These are phyloP conservation scores for Adelphocoris suturalis DNA, from an alignment of 2,888 invertebrate genomes.

Conservation along the genomic window DNA sequence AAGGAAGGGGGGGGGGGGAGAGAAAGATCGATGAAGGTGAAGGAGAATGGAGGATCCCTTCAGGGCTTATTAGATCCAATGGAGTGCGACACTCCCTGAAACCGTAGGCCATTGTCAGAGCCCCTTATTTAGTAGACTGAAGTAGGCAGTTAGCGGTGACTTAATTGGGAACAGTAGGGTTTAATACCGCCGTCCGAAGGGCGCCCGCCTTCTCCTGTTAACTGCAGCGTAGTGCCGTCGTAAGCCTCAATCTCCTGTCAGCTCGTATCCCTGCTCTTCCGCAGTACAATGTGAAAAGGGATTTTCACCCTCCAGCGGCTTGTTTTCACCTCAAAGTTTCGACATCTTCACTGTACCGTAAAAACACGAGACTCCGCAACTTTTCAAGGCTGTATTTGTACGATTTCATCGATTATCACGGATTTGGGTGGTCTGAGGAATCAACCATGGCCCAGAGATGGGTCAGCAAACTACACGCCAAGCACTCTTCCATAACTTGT, in stretches of 20 bases:
- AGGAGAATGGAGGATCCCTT: conserved; percentile 3
- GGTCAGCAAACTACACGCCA: too few relatives aligned
- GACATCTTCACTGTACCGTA: too few relatives aligned
- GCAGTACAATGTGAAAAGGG: neutral
- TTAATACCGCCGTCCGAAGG: conserved; percentile 25
- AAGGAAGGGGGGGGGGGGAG: neutral
- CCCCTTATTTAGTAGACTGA: conserved; percentile 36
- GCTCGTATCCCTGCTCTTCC: neutral
- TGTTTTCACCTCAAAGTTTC: conserved; percentile 16
- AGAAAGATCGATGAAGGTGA: conserved; percentile 2
- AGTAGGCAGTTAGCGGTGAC: conserved; percentile 37
- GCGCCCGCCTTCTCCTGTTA: neutral
- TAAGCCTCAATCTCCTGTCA: conserved; percentile 39
- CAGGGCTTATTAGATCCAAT: conserved; percentile 31
- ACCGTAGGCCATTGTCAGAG: neutral
- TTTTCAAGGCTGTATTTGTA: too few relatives aligned
- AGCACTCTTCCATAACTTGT: too few relatives aligned
- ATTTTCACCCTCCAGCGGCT: neutral
- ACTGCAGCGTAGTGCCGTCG: conserved; percentile 16
- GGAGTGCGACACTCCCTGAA: conserved; percentile 17
- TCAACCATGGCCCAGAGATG: too few relatives aligned
- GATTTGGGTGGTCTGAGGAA: too few relatives aligned
- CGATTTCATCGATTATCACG: too few relatives aligned
- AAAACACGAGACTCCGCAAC: too few relatives aligned
- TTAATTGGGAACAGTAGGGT: conserved; percentile 28